Conservation (phyloP, 2,888 invertebrate species). For the Caenorhabditis japonica region DNA sequence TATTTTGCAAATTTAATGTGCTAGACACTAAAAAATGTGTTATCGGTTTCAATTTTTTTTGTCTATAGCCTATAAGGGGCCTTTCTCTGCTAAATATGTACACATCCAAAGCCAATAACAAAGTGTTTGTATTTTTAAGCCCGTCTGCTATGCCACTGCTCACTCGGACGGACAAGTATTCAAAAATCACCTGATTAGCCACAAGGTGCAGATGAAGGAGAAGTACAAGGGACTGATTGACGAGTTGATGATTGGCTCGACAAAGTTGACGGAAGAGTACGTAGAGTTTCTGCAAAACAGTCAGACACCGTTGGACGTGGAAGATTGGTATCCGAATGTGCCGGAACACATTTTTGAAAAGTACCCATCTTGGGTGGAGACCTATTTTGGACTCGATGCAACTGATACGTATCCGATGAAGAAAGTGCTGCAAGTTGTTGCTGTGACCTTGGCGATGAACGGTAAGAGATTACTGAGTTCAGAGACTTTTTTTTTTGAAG, state of each 20-base stretch:
- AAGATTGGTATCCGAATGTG: slow-evolving; percentile 57
- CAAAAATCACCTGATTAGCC: slow-evolving; percentile 13
- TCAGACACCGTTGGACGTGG: slow-evolving; percentile 48
- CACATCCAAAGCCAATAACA: too few relatives aligned
- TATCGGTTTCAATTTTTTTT: too few relatives aligned
- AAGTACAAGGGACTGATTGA: slow-evolving; percentile 23
- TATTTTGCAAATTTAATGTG: background rate
- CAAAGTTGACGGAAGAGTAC: slow-evolving; percentile 22
- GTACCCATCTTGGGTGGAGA: slow-evolving; percentile 67
- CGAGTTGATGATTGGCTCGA: slow-evolving; percentile 14
- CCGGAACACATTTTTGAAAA: slow-evolving; percentile 57
- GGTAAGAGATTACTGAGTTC: slow-evolving; percentile 43
- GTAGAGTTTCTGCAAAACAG: slow-evolving; percentile 32
- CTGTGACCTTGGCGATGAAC: slow-evolving; percentile 62
- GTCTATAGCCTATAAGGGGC: too few relatives aligned
- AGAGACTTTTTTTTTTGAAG: too few relatives aligned
- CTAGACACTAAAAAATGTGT: too few relatives aligned
- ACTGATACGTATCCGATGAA: slow-evolving; percentile 67
- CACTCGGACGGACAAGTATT: slow-evolving; percentile 26
- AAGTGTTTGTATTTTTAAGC: too few relatives aligned
- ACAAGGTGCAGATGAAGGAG: slow-evolving; percentile 34
- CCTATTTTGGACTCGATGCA: slow-evolving; percentile 61
- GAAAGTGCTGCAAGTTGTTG: slow-evolving; percentile 59
- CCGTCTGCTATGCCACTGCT: slow-evolving; percentile 39
- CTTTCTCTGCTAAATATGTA: too few relatives aligned